Evolutionary conservation across 2,113 vertebrate species (phyloP), one percentile per base, ranked within the genome.

Genomic region (Calonectris borealis): DNA sequence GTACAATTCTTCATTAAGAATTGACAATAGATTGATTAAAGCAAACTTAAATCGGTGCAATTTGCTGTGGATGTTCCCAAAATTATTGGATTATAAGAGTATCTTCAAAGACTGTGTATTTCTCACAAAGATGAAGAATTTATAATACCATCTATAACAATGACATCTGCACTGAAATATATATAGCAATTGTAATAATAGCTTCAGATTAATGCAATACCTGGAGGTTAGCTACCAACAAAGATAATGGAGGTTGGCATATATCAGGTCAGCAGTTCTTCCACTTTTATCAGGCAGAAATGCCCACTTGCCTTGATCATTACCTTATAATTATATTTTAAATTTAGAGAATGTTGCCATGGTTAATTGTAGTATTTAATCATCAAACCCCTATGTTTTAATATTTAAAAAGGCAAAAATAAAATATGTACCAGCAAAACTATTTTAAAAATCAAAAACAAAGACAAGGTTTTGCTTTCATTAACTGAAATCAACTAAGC

Each of bases 101-200:
- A 13, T 77, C 51, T 88, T 91, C 68, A 86, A 91, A 91, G 62
- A 52, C 62, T 69, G n/a, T n/a, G 16, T 42, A 77, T 79, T 66
- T 82, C n/a, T 76, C 46, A 62, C 40, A 66, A 83, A 83, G 81
- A 91, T 85, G 85, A 96, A 96, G 90, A 90, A 83, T 92, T 83
- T 90, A 89, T 93, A 85, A 60, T 54, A 18, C 8, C 29, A 85
- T 88, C 84, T 70, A 17, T 91, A 93, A 94, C 51, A 91, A 51
- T 83, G 81, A 79, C 3, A 6, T 75, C 29, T 86, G 58, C 34
- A 93, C 94, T 95, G 94, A 96, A 94, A 93, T 93, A 86, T 71
- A 92, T 96, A 94, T 95, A 78, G 54, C 69, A 95, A 64, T 71
- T 94, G 61, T 55, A 90, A 77, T 95, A 96, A 93, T 94, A 93